phyloP scores from a whole-genome alignment of 2,797 vertebrate genomes.

The Acropternis orthonyx region DNA sequence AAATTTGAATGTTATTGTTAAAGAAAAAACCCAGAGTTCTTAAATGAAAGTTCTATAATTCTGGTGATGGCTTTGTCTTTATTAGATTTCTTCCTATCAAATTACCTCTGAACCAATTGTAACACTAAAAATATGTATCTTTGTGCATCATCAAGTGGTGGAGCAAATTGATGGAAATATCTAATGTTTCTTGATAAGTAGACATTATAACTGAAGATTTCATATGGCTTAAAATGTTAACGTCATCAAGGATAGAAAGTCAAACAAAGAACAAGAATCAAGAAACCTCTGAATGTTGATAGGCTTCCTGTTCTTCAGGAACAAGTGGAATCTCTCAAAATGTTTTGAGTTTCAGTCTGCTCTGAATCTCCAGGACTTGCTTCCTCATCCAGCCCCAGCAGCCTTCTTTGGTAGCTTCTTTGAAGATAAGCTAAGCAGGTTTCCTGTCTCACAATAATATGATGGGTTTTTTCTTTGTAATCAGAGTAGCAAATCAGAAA shows the following conservation, averaged over 20 bases:
- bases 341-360: constrained; percentile 12
- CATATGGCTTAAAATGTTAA: neutral
- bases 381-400: neutral
- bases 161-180: neutral
- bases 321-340: neutral
- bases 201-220: neutral
- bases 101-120: constrained; percentile 28
- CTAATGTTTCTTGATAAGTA: neutral
- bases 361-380: neutral
- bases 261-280: neutral
- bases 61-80: neutral
- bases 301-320: neutral
- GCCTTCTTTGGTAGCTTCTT: neutral
- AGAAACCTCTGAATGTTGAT: neutral
- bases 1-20: neutral
- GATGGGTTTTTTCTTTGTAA: neutral
- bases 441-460: neutral
- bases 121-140: neutral
- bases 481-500: neutral
- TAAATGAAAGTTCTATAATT: neutral
- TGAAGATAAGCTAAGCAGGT: neutral
- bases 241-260: neutral
- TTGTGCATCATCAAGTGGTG: neutral
- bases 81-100: neutral
- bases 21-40: neutral